phyloP scores from a whole-genome alignment of 2,797 vertebrate genomes.

The Crocidura indochinensis region DNA sequence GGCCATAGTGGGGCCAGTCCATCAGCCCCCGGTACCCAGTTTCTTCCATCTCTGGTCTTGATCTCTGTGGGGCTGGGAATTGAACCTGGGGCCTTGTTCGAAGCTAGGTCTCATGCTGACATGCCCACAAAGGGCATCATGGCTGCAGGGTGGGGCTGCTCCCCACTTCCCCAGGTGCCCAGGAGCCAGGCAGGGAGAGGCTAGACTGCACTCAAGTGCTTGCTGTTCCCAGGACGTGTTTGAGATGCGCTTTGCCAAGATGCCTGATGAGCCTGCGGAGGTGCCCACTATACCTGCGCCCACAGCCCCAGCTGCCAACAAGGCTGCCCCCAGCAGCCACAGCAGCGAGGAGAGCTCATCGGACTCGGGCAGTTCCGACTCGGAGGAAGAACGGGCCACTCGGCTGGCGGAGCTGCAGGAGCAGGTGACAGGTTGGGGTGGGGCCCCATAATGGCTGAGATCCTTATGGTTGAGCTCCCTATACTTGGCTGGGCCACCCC shows the following conservation, averaged over 20 bases:
- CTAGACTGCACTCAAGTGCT: not conserved
- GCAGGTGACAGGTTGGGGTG: conserved; percentile 90
- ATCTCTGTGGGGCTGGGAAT: no score
- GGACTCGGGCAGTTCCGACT: conserved; percentile 92
- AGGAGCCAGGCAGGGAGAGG: no score
- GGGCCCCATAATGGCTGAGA: not conserved
- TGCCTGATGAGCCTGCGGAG: conserved; percentile 95
- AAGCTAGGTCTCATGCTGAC: no score
- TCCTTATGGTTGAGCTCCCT: no score
- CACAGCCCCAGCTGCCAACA: conserved; percentile 87
- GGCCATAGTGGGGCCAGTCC: no score
- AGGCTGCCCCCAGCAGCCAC: conserved; percentile 92
- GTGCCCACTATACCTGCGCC: conserved; percentile 87
- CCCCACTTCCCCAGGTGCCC: no score
- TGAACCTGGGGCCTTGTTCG: no score
- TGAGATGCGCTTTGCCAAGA: conserved; percentile 97
- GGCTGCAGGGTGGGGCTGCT: no score
- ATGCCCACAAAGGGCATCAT: no score
- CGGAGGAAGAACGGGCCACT: conserved; percentile 93
- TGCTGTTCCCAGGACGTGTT: conserved; percentile 93
- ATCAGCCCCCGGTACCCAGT: no score
- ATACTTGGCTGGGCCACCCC: no score
- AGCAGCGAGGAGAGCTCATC: conserved; percentile 92
- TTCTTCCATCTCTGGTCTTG: no score
- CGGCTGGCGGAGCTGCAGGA: conserved; percentile 94